A percentile compares a stretch with the other conserved stretches of the same genome.
phyloP scores from a whole-genome alignment of 1,140 invertebrate genomes.

The Vanessa tameamea region DNA sequence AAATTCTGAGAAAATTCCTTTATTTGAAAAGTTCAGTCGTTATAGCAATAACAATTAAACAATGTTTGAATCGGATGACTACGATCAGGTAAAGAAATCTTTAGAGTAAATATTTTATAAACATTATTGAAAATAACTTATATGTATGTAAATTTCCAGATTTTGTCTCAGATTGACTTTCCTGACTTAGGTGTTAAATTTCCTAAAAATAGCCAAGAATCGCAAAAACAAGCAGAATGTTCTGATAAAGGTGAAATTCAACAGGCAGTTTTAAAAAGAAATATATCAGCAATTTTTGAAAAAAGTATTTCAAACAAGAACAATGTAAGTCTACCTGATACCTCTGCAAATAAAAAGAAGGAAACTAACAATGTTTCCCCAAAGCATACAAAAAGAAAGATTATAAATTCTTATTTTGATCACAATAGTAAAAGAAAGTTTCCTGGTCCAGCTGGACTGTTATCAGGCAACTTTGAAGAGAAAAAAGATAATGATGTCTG shows the following conservation, averaged over 20 bases:
- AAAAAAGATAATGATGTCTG: conserved; percentile 58
- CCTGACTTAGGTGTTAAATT: conserved; percentile 37
- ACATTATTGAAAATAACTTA: not conserved
- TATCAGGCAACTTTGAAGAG: conserved; percentile 56
- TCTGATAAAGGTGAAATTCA: not conserved
- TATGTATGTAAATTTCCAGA: conserved; percentile 46
- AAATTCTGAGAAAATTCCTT: too few species aligned
- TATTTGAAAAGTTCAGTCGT: too few species aligned
- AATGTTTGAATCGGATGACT: conserved; percentile 75
- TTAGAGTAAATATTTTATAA: not conserved
- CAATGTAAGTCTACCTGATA: conserved; percentile 13
- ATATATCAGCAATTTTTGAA: not conserved
- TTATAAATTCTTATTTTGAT: conserved; percentile 70
- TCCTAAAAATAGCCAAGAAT: not conserved
- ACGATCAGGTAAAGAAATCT: conserved; percentile 56
- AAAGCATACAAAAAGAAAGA: conserved; percentile 65
- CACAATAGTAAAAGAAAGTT: conserved; percentile 71
- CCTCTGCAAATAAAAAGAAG: not conserved
- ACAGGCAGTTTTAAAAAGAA: not conserved
- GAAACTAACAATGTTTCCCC: conserved; percentile 32
- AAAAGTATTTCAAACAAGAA: not conserved
- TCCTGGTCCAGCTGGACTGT: conserved; percentile 69
- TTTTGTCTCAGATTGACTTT: conserved; percentile 68
- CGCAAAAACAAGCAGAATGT: not conserved
- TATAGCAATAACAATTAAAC: conserved; percentile 5